These are phyloP conservation scores for Camponotus pennsylvanicus DNA, from an alignment of 1,140 invertebrate genomes.

Conservation along the genomic window DNA sequence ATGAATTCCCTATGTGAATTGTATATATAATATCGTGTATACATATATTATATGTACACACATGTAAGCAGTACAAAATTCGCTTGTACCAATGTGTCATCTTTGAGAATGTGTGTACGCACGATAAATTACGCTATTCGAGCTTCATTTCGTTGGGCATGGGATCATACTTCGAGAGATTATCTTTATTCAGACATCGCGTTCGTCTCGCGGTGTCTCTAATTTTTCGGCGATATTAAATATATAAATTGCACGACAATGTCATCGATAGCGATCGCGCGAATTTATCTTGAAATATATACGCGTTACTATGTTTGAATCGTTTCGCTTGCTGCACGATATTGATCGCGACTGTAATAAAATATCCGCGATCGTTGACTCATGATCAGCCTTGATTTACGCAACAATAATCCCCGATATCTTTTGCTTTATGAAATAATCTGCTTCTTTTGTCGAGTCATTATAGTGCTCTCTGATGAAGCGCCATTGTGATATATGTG, in stretches of 20 bases:
- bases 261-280: not conserved
- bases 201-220: conserved; percentile 66
- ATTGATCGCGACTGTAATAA: not conserved
- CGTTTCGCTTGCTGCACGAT: conserved; percentile 10
- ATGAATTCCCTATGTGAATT: not conserved
- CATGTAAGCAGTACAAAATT: conserved; percentile 38
- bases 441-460: not conserved
- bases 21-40: conserved; percentile 8
- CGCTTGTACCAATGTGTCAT: conserved; percentile 1
- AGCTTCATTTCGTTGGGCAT: conserved; percentile 72
- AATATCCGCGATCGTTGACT: not conserved
- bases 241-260: conserved; percentile 1
- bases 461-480: conserved; percentile 23
- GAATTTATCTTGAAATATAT: not conserved
- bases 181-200: conserved; percentile 70
- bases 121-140: not conserved
- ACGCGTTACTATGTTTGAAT: not conserved
- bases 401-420: not conserved
- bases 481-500: conserved; percentile 20
- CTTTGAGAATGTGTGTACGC: not conserved
- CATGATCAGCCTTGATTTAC: conserved; percentile 2
- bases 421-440: not conserved
- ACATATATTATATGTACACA: conserved; percentile 3
- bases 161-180: conserved; percentile 41
- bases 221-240: conserved; percentile 63